These are phyloP conservation scores for Lepetodrilus schrolli DNA, from an alignment of 2,888 invertebrate genomes.

Conservation along the genomic window DNA sequence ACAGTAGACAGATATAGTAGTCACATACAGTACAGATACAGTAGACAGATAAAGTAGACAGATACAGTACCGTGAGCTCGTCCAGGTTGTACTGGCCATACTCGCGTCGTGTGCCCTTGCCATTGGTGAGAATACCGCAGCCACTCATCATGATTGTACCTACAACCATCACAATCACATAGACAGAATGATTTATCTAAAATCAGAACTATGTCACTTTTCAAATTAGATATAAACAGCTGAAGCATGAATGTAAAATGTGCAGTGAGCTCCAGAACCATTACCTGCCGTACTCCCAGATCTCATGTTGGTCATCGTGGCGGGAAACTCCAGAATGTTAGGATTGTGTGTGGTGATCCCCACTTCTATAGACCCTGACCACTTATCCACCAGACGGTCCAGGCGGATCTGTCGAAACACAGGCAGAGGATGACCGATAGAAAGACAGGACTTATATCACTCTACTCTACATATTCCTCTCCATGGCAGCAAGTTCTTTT, in stretches of 20 bases:
- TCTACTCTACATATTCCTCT: no score
- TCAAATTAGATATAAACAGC: no score
- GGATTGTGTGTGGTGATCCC: constrained; percentile 92
- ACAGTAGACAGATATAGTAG: no score
- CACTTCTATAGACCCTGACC: constrained; percentile 75
- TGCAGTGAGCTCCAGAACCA: no score
- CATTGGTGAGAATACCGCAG: constrained; percentile 95
- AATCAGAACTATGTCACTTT: no score
- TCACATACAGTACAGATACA: no score
- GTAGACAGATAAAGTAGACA: no score
- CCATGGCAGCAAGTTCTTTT: no score
- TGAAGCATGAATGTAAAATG: no score
- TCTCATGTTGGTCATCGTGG: constrained; percentile 97
- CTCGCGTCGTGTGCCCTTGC: constrained; percentile 92
- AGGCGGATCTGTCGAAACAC: constrained; percentile 79
- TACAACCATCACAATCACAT: constrained; percentile 35
- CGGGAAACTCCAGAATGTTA: constrained; percentile 90
- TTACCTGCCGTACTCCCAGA: constrained; percentile 79
- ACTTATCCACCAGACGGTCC: constrained; percentile 74
- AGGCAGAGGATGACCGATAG: constrained; percentile 1
- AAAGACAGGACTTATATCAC: no score
- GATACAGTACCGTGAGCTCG: constrained; percentile 83
- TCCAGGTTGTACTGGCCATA: constrained; percentile 95
- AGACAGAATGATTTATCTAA: no score
- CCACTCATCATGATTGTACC: constrained; percentile 87